phyloP scores from a whole-genome alignment of 1,140 invertebrate species.

The Pseudoatta argentina region DNA sequence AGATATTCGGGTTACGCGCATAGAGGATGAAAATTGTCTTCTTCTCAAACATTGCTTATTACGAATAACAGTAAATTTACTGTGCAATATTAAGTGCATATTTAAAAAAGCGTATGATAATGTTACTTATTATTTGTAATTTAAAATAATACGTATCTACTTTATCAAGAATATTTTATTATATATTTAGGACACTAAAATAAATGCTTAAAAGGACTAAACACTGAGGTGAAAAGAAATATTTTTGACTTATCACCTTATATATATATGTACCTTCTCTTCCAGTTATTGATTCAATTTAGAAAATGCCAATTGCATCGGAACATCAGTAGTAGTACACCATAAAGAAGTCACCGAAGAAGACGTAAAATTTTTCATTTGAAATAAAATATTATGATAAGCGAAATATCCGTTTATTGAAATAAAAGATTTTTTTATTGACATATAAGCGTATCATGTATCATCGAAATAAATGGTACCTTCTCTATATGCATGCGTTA shows the following conservation, averaged over 20 bases:
- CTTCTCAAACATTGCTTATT: not conserved
- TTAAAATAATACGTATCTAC: not conserved
- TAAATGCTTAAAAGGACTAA: not conserved
- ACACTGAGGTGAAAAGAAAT: not conserved
- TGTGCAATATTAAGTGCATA: not conserved
- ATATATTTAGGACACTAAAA: not conserved
- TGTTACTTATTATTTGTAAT: not conserved
- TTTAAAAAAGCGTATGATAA: not conserved
- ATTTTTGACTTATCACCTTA: not conserved
- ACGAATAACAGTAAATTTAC: not conserved
- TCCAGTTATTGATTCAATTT: not conserved
- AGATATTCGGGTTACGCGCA: not conserved
- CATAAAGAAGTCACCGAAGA: not conserved
- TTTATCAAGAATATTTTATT: not conserved
- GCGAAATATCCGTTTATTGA: not conserved
- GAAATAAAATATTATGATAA: constrained; percentile 6
- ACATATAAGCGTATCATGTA: not conserved
- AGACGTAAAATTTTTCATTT: not conserved
- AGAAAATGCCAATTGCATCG: not conserved
- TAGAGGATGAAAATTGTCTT: not conserved
- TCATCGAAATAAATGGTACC: not conserved
- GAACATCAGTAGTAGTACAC: not conserved
- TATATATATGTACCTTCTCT: not conserved
- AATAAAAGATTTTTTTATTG: not conserved
- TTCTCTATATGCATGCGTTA: not conserved